Evolutionary conservation across 2,113 vertebrate species (phyloP), one percentile per base, ranked within the genome.

Genomic region (Catagonus wagneri): DNA sequence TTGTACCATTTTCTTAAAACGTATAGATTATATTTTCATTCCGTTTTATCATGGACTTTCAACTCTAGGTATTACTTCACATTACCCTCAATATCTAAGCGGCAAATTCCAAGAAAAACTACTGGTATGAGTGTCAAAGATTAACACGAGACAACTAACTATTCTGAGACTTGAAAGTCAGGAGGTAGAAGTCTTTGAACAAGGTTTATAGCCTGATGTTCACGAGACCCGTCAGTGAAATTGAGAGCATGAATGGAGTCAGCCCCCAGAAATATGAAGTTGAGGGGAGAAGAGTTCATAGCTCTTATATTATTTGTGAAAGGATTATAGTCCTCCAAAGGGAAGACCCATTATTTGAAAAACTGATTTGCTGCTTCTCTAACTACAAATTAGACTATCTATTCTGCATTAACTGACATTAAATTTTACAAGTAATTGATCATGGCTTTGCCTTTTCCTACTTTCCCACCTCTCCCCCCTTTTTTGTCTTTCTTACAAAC

Each of bases 51-150:
- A 27, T 83, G 79, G 44, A 15, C 50, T 66, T 90, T 88, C 84
- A 75, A 88, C 69, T 50, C 27, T 9, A 79, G 15, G 10, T 72
- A 84, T 16, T 69, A 56, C 29, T 61, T 58, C 20, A 89, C 50
- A 9, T 63, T 19, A 39, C 83, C 29, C 44, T 74, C n/a, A 80
- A 36, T 23, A 58, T 86, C 3, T 80, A 88, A 84, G 39, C 74
- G 36, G 65, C 22, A 89, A 76, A 91, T 65, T 97, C 63, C 10
- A 79, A 90, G 63, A 83, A 83, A 83, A 44, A 16, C 27, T 63
- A 34, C 25, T 71, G 79, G 27, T 2, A 60, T 36, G 69, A 50
- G 71, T 52, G 16, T 90, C 74, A 90, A 23, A 89, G 23, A 63
- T 89, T 94, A 72, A 84, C 12, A 76, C 13, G 34, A 75, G 25